A percentile compares a stretch with the other conserved stretches of the same genome.
These are phyloP conservation scores for Ciona savignyi DNA, from an alignment of 23 tunicate species.

Conservation along the genomic window DNA sequence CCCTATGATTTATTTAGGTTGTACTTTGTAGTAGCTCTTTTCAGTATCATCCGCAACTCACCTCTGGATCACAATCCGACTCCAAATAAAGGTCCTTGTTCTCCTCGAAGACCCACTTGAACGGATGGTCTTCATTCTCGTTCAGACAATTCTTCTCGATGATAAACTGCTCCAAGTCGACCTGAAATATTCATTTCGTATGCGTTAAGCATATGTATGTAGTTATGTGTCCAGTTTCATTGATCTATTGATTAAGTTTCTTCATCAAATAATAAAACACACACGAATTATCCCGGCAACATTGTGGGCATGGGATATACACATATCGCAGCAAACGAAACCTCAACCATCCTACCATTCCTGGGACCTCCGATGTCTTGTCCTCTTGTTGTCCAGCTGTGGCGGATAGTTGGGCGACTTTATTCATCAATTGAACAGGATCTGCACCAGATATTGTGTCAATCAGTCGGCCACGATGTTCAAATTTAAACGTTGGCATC, in stretches of 20 bases:
- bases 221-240: no score
- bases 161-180: conserved; percentile 47
- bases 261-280: no score
- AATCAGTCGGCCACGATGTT: conserved; percentile 14
- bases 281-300: no score
- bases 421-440: conserved; percentile 21
- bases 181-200: no score
- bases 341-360: conserved; percentile 44
- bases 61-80: conserved; percentile 94
- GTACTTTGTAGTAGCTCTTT: no score
- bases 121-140: conserved; percentile 85
- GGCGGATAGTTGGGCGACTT: conserved; percentile 18
- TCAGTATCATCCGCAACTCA: no score
- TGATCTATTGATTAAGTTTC: no score
- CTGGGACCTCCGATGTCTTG: background rate
- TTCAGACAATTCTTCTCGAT: conserved; percentile 67
- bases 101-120: conserved; percentile 62
- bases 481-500: conserved; percentile 88
- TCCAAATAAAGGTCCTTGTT: conserved; percentile 58
- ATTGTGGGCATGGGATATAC: no score
- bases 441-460: conserved; percentile 67
- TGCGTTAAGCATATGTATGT: no score
- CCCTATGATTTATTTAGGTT: no score
- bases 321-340: no score
- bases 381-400: background rate